Percentiles rank a stretch among this genome's conserved stretches.
phyloP scores from a whole-genome alignment of 1,140 invertebrate species.

The fruit fly (Drosophila melanogaster) region DNA sequence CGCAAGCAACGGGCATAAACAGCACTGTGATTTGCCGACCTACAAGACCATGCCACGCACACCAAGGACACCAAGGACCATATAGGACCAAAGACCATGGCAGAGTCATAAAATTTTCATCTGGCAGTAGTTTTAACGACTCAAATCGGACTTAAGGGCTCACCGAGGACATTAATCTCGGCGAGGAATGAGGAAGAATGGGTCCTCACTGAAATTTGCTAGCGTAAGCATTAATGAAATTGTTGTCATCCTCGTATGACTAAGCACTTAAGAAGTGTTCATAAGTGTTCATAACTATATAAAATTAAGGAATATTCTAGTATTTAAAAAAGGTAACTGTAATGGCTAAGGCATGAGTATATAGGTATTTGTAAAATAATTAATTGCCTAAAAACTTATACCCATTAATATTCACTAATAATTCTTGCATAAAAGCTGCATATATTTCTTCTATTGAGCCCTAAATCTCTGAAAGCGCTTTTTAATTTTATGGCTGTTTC shows the following conservation, averaged over 20 bases:
- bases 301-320: neutral
- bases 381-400: neutral
- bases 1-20: slow-evolving; percentile 46
- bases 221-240: slow-evolving; percentile 19
- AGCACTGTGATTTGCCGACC: slow-evolving; percentile 40
- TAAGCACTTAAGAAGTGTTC: slow-evolving; percentile 8
- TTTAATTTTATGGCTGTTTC: slow-evolving; percentile 72
- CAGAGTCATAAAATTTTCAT: slow-evolving; percentile 54
- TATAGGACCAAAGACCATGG: slow-evolving; percentile 33
- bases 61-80: neutral
- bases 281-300: slow-evolving; percentile 13
- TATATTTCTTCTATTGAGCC: slow-evolving; percentile 7
- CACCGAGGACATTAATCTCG: slow-evolving; percentile 20
- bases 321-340: neutral
- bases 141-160: slow-evolving; percentile 48
- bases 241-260: slow-evolving; percentile 8
- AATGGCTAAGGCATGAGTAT: neutral
- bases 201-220: slow-evolving; percentile 12
- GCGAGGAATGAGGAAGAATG: slow-evolving; percentile 2
- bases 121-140: slow-evolving; percentile 49
- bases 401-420: neutral
- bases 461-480: slow-evolving; percentile 40
- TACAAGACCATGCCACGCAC: slow-evolving; percentile 13
- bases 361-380: neutral
- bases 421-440: neutral